These are phyloP conservation scores for Sminthurides bifidus DNA, from an alignment of 1,140 invertebrate species.

Conservation along the genomic window DNA sequence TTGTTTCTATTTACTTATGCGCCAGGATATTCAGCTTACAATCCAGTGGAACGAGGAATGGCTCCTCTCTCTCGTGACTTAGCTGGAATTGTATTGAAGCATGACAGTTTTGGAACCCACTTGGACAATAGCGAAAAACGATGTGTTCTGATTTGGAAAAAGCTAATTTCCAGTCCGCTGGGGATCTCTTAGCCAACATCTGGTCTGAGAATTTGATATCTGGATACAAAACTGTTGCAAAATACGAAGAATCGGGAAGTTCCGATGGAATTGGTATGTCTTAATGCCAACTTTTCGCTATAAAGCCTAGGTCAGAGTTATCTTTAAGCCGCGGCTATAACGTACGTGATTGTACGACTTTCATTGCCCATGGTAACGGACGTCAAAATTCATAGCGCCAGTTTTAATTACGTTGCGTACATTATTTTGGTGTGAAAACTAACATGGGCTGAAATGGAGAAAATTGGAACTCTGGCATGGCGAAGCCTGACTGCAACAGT, in stretches of 20 bases:
- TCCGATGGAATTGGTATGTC: slow-evolving; percentile 32
- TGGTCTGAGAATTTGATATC: slow-evolving; percentile 33
- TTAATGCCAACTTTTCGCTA: not conserved
- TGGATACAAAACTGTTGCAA: too few species aligned
- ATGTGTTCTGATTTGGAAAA: slow-evolving; percentile 28
- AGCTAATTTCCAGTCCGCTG: slow-evolving; percentile 34
- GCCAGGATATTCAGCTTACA: slow-evolving; percentile 36
- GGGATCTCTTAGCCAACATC: slow-evolving; percentile 33
- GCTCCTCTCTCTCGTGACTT: slow-evolving; percentile 37
- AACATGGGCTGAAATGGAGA: too few species aligned
- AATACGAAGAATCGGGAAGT: slow-evolving; percentile 33
- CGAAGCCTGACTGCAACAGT: too few species aligned
- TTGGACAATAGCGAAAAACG: slow-evolving; percentile 31
- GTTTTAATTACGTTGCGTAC: too few species aligned
- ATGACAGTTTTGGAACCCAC: slow-evolving; percentile 37
- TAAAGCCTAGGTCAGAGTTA: too few species aligned
- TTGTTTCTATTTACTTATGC: slow-evolving; percentile 38
- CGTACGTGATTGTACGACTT: too few species aligned
- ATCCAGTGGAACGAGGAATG: slow-evolving; percentile 35
- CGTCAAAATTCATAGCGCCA: too few species aligned
- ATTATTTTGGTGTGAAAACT: too few species aligned
- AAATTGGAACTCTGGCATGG: too few species aligned
- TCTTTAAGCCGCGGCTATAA: too few species aligned
- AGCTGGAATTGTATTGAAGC: slow-evolving; percentile 35
- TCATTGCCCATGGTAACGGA: too few species aligned